Evolutionary conservation across 2,888 invertebrate genomes (phyloP).

Genomic region (Chrysolina haemoptera): DNA sequence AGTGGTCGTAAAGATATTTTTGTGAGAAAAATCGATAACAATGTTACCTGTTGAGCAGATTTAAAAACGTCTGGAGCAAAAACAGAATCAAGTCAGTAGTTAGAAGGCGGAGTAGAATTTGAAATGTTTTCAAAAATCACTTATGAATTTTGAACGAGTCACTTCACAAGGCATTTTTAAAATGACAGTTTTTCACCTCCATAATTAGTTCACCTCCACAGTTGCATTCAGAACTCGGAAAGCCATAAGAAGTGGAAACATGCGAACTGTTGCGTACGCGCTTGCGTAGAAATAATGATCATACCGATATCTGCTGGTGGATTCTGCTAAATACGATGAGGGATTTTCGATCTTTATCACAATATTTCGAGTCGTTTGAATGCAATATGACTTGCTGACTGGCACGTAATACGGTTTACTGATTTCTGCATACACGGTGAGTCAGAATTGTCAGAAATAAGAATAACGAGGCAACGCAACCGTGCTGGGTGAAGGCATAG

Average conservation of each 20-base stretch:
- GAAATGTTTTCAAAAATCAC: neutral
- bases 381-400: too few relatives aligned
- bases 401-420: too few relatives aligned
- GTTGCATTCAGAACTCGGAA: constrained; percentile 1
- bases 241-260: constrained; percentile 2
- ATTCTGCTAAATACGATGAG: neutral
- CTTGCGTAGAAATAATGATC: constrained; percentile 6
- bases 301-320: neutral
- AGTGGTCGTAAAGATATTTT: neutral
- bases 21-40: neutral
- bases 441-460: too few relatives aligned
- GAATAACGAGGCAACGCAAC: too few relatives aligned
- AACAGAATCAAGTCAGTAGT: neutral
- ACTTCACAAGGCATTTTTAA: neutral
- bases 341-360: too few relatives aligned
- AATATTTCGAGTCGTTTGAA: too few relatives aligned
- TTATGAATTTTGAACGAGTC: neutral
- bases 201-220: neutral
- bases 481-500: too few relatives aligned
- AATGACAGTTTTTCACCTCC: neutral
- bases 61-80: constrained; percentile 3
- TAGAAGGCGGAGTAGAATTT: neutral
- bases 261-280: neutral
- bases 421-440: too few relatives aligned
- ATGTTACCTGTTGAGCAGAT: constrained; percentile 14